A percentile compares a stretch with the other conserved stretches of the same genome.
These are phyloP conservation scores for Ips nitidus DNA, from an alignment of 1,140 invertebrate species.

Conservation along the genomic window DNA sequence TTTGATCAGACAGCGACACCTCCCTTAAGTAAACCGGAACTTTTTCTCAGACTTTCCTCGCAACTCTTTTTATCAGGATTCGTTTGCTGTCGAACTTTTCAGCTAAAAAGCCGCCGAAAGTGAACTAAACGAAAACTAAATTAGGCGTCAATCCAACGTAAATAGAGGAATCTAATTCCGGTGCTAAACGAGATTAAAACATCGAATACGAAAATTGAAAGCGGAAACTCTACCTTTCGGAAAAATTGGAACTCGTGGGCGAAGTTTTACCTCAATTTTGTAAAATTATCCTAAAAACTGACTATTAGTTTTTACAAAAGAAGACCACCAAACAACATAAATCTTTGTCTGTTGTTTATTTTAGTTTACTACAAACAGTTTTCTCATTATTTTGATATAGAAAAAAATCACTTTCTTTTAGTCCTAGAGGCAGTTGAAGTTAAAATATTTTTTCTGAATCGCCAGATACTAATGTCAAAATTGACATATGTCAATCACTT, in stretches of 20 bases:
- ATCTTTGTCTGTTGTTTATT: background rate
- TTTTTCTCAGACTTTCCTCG: no score
- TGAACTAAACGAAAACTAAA: background rate
- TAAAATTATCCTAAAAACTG: background rate
- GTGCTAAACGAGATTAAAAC: background rate
- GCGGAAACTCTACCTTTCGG: background rate
- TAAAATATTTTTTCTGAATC: no score
- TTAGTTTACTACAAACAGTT: background rate
- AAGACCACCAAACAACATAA: no score
- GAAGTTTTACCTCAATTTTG: background rate
- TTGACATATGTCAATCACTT: no score
- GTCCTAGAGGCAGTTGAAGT: no score
- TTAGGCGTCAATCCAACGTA: constrained; percentile 5
- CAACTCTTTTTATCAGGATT: no score
- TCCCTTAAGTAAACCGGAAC: no score
- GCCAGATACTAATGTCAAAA: no score
- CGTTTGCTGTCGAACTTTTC: no score
- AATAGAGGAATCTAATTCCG: constrained; percentile 3
- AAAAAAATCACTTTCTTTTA: no score
- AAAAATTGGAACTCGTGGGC: background rate
- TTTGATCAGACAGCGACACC: no score
- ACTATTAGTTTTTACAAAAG: background rate
- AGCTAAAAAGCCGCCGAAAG: no score
- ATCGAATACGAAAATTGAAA: background rate
- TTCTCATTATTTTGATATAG: background rate